These are phyloP conservation scores for Dione juno DNA, from an alignment of 2,888 invertebrate species.

Conservation along the genomic window DNA sequence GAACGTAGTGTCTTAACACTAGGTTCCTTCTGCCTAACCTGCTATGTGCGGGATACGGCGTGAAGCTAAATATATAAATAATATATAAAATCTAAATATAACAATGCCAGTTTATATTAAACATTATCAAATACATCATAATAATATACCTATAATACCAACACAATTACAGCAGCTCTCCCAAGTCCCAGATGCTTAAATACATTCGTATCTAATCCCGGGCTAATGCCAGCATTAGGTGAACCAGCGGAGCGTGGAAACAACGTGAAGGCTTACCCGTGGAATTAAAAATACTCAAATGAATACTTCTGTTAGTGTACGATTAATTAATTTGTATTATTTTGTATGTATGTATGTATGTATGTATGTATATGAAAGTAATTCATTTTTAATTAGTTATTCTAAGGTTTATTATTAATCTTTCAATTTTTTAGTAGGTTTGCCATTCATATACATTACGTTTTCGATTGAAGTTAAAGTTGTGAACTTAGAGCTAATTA, in stretches of 20 bases:
- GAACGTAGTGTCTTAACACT: no score
- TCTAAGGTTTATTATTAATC: neutral
- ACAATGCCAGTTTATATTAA: no score
- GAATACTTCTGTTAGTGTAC: neutral
- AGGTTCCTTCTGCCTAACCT: no score
- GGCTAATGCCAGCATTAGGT: slow-evolving; percentile 15
- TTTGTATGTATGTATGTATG: no score
- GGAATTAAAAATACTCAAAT: slow-evolving; percentile 8
- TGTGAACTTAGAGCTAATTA: no score
- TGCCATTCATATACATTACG: no score
- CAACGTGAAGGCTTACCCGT: neutral
- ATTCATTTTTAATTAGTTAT: neutral
- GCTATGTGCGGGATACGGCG: no score
- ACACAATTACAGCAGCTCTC: neutral
- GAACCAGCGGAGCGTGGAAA: slow-evolving; percentile 10
- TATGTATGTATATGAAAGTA: neutral
- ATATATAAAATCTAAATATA: no score
- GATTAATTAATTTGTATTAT: neutral
- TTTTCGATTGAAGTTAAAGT: no score
- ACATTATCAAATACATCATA: no score
- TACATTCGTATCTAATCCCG: slow-evolving; percentile 20
- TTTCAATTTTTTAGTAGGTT: no score
- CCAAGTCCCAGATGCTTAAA: slow-evolving; percentile 9
- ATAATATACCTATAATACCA: neutral
- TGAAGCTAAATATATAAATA: no score